These are phyloP conservation scores for Ptychobarbus kaznakovi DNA, from an alignment of 2,797 vertebrate species.

Conservation along the genomic window DNA sequence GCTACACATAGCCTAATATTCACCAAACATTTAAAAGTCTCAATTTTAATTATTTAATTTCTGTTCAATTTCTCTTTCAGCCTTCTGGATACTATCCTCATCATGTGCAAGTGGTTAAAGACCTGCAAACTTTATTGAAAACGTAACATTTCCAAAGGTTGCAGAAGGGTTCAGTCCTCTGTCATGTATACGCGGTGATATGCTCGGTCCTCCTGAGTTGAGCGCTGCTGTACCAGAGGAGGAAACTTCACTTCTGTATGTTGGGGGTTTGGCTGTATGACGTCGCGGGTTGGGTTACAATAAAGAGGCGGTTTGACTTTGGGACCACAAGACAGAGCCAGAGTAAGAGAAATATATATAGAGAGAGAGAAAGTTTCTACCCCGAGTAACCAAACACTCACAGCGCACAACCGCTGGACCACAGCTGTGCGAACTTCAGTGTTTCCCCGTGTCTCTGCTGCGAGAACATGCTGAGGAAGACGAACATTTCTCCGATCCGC, in stretches of 20 bases:
- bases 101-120: background rate
- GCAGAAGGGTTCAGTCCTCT: background rate
- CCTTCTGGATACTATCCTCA: background rate
- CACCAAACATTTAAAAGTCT: background rate
- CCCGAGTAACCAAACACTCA: conserved; percentile 54
- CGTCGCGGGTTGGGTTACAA: conserved; percentile 81
- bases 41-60: background rate
- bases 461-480: conserved; percentile 63
- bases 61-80: background rate
- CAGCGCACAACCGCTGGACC: conserved; percentile 45
- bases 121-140: background rate
- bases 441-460: conserved; percentile 62
- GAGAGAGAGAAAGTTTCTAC: conserved; percentile 74
- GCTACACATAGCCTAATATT: background rate
- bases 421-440: conserved; percentile 57
- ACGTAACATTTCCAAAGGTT: background rate
- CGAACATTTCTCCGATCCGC: conserved; percentile 58
- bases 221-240: conserved; percentile 40
- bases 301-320: conserved; percentile 87
- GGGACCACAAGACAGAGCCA: conserved; percentile 75
- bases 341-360: conserved; percentile 6
- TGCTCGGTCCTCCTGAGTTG: conserved; percentile 17
- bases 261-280: conserved; percentile 77
- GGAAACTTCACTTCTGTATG: conserved; percentile 50
- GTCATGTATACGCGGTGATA: background rate